Conservation (phyloP, 2,888 invertebrate species). For the Himalopsyche tibetana region DNA sequence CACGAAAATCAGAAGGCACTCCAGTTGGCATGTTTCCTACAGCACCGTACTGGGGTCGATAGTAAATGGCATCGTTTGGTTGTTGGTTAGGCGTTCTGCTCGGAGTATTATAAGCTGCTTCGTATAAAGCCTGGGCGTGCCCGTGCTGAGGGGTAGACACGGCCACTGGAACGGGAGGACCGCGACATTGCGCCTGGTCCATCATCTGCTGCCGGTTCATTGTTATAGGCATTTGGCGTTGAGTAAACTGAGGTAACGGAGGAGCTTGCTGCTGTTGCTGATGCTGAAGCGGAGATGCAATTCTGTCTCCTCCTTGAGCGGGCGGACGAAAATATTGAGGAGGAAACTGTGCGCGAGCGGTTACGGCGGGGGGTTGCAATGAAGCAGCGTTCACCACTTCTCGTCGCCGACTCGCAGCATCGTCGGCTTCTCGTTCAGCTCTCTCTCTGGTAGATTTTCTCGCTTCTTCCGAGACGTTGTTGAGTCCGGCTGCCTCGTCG, state of each 20-base stretch:
- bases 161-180: conserved; percentile 65
- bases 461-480: conserved; percentile 80
- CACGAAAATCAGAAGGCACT: neutral
- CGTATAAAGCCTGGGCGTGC: conserved; percentile 72
- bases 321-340: conserved; percentile 62
- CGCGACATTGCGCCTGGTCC: conserved; percentile 70
- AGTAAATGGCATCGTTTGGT: conserved; percentile 73
- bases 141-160: conserved; percentile 65
- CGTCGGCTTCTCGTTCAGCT: conserved; percentile 68
- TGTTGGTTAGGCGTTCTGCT: conserved; percentile 68
- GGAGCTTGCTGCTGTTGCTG: conserved; percentile 69
- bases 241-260: conserved; percentile 68
- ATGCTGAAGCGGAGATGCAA: conserved; percentile 66
- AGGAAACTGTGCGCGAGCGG: conserved; percentile 68
- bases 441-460: conserved; percentile 73
- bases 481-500: conserved; percentile 77
- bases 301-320: conserved; percentile 73
- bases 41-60: conserved; percentile 70
- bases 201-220: conserved; percentile 74
- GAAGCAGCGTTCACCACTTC: conserved; percentile 69
- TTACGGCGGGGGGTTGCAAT: conserved; percentile 67
- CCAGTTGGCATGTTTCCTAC: conserved; percentile 68
- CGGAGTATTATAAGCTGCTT: conserved; percentile 75
- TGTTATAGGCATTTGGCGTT: conserved; percentile 54
- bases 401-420: conserved; percentile 67